Percentiles rank a stretch among this genome's conserved stretches.
Conservation (phyloP, 1,140 invertebrate species). For the Cataglyphis hispanica region DNA sequence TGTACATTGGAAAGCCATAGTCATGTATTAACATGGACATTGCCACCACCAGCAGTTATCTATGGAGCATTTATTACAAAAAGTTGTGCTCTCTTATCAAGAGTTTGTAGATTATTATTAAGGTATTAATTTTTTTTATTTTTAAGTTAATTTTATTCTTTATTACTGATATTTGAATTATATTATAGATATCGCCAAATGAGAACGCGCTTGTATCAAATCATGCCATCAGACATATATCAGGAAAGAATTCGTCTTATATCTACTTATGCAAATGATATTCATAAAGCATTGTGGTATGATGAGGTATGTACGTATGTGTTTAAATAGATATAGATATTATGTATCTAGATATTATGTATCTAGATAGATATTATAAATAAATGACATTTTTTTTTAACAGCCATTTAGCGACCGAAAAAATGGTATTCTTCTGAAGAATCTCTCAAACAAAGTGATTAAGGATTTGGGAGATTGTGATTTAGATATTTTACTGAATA, state of each 20-base stretch:
- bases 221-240: slow-evolving; percentile 39
- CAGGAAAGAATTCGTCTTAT: slow-evolving; percentile 53
- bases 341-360: background rate
- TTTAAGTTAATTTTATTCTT: slow-evolving; percentile 22
- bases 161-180: slow-evolving; percentile 21
- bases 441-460: slow-evolving; percentile 54
- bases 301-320: slow-evolving; percentile 65
- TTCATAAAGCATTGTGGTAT: slow-evolving; percentile 75
- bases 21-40: slow-evolving; percentile 68
- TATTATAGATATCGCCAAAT: slow-evolving; percentile 69
- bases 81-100: slow-evolving; percentile 76
- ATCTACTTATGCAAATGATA: slow-evolving; percentile 71
- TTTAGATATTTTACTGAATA: slow-evolving; percentile 72
- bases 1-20: slow-evolving; percentile 71
- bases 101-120: slow-evolving; percentile 78
- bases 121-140: slow-evolving; percentile 64
- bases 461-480: slow-evolving; percentile 61
- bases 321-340: too few species aligned
- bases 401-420: slow-evolving; percentile 60
- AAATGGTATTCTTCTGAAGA: slow-evolving; percentile 67
- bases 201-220: slow-evolving; percentile 36
- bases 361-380: background rate
- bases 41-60: slow-evolving; percentile 79
- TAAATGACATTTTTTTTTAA: slow-evolving; percentile 11
- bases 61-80: slow-evolving; percentile 79